Conservation (phyloP, 1,140 invertebrate genomes). For the Phymorhynchus buccinoides region DNA sequence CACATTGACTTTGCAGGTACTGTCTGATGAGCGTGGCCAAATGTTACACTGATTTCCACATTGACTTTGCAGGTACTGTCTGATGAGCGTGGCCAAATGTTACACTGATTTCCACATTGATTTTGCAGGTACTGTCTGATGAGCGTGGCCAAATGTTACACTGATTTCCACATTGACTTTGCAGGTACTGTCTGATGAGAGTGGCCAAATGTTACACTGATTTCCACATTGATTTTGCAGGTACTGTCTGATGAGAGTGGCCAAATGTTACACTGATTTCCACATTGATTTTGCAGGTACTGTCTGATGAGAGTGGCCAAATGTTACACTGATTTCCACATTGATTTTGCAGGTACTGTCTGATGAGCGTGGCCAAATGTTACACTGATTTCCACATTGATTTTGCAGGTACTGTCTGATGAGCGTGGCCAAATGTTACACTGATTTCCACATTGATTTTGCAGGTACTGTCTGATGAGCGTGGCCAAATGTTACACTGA, state of each 20-base stretch:
- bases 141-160: constrained; percentile 98
- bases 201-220: constrained; percentile 98
- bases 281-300: constrained; percentile 92
- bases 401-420: constrained; percentile 94
- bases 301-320: constrained; percentile 98
- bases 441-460: constrained; percentile 93
- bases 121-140: constrained; percentile 94
- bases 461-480: constrained; percentile 98
- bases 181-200: constrained; percentile 98
- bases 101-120: constrained; percentile 98
- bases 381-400: constrained; percentile 98
- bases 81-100: constrained; percentile 97
- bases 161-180: constrained; percentile 93
- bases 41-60: constrained; percentile 99
- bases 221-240: constrained; percentile 90
- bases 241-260: constrained; percentile 98
- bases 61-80: constrained; percentile 90
- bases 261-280: constrained; percentile 98
- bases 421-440: constrained; percentile 98
- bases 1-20: constrained; percentile 92
- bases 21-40: constrained; percentile 98
- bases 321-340: constrained; percentile 99
- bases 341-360: constrained; percentile 90
- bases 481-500: constrained; percentile 98
- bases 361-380: constrained; percentile 97